Percentiles rank a stretch among this genome's conserved stretches.
Conservation (phyloP, 2,888 invertebrate genomes). For the Limnephilus rhombicus region DNA sequence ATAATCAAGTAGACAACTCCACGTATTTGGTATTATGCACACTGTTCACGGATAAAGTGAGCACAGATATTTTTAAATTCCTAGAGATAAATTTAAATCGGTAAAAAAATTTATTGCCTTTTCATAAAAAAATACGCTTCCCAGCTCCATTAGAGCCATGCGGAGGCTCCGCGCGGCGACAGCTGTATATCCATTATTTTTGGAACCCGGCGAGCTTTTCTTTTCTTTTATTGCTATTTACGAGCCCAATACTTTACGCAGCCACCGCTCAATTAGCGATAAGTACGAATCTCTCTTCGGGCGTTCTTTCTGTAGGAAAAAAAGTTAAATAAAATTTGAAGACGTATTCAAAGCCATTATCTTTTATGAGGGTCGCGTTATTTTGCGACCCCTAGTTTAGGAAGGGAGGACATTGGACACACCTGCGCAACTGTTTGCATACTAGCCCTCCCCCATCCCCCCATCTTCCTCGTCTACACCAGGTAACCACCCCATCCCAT, state of each 20-base stretch:
- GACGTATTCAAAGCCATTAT: constrained; percentile 62
- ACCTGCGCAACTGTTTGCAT: constrained; percentile 11
- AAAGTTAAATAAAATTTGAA: constrained; percentile 64
- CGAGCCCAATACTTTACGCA: constrained; percentile 38
- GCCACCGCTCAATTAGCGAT: constrained; percentile 57
- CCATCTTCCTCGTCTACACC: not conserved
- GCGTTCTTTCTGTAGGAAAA: constrained; percentile 49
- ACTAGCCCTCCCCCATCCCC: not conserved
- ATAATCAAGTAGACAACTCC: not conserved
- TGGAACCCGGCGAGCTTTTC: not conserved
- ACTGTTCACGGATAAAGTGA: not conserved
- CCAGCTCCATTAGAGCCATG: not conserved
- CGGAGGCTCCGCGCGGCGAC: not conserved
- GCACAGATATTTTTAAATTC: not conserved
- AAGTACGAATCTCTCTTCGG: constrained; percentile 53
- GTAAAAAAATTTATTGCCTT: not conserved
- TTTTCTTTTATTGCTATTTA: constrained; percentile 29
- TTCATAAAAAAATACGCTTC: not conserved
- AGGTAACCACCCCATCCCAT: not conserved
- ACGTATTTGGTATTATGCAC: not conserved
- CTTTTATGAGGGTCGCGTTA: constrained; percentile 62
- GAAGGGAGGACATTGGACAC: not conserved
- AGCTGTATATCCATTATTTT: constrained; percentile 21
- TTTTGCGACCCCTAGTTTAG: constrained; percentile 51
- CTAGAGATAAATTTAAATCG: not conserved